phyloP scores from a whole-genome alignment of 2,888 invertebrate genomes.

The Thymelicus lineola region DNA sequence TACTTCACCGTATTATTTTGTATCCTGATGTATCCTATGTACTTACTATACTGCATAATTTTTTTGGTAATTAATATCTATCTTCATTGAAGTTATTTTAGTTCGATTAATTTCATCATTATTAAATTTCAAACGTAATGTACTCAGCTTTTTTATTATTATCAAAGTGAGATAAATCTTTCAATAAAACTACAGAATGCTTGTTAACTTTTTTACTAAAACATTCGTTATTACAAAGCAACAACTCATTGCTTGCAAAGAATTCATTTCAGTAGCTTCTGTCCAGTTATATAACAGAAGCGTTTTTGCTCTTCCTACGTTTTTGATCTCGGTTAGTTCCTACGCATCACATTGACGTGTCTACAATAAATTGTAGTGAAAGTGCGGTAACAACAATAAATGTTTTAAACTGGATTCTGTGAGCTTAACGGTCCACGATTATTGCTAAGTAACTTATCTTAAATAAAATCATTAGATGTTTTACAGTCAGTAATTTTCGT shows the following conservation, averaged over 20 bases:
- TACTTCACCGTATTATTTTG: too few species aligned
- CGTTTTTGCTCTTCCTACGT: slow-evolving; percentile 29
- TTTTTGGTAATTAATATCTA: too few species aligned
- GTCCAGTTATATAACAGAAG: slow-evolving; percentile 24
- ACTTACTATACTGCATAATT: too few species aligned
- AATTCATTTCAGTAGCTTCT: slow-evolving; percentile 14
- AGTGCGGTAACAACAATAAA: slow-evolving; percentile 60
- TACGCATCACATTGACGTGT: slow-evolving; percentile 33
- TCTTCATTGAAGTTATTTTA: not conserved
- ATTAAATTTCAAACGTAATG: not conserved
- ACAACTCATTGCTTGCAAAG: slow-evolving; percentile 12
- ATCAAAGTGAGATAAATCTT: not conserved
- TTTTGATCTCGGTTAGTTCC: slow-evolving; percentile 29
- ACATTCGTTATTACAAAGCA: slow-evolving; percentile 4
- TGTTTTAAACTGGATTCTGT: slow-evolving; percentile 53
- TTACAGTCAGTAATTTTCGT: not conserved
- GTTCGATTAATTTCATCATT: not conserved
- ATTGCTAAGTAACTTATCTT: slow-evolving; percentile 18
- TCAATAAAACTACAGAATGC: too few species aligned
- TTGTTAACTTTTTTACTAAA: not conserved
- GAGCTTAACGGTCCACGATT: slow-evolving; percentile 46
- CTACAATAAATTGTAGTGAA: slow-evolving; percentile 58
- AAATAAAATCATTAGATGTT: slow-evolving; percentile 22
- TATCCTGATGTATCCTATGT: too few species aligned
- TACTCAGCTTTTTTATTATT: not conserved